Conservation (phyloP, 2,113 vertebrate species). For the Lathamus discolor region DNA sequence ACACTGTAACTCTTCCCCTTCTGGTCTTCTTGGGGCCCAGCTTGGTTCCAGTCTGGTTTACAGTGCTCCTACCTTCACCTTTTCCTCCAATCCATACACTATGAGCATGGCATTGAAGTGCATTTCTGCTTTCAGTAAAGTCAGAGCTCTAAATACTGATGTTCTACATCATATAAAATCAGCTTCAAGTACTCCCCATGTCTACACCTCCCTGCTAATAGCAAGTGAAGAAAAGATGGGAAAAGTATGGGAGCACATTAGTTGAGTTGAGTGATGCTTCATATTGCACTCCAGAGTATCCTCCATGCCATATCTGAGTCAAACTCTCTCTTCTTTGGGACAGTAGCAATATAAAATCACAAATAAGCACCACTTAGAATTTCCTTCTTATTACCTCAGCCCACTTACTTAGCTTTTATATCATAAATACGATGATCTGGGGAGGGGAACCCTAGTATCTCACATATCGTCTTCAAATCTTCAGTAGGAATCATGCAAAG, state of each 20-base stretch:
- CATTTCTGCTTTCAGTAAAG: background rate
- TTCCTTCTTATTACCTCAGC: background rate
- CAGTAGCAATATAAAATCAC: background rate
- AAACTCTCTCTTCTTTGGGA: background rate
- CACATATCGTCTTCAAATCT: background rate
- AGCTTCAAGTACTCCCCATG: background rate
- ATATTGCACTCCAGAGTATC: background rate
- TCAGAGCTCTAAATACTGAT: background rate
- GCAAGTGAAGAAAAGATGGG: background rate
- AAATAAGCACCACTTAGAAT: background rate
- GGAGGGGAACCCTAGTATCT: background rate
- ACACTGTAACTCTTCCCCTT: background rate
- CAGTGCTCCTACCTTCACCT: background rate
- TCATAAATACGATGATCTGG: background rate
- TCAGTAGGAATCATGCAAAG: background rate
- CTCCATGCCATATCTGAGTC: background rate
- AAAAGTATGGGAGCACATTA: background rate
- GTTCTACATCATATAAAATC: background rate
- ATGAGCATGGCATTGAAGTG: background rate
- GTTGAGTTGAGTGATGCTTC: background rate
- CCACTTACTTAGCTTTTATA: background rate
- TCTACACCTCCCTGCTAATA: background rate
- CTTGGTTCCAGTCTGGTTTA: background rate
- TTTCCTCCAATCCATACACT: background rate
- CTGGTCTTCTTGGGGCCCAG: background rate